These are phyloP conservation scores for Oikopleura vanhoeffeni DNA, from an alignment of 23 tunicate species.

Conservation along the genomic window DNA sequence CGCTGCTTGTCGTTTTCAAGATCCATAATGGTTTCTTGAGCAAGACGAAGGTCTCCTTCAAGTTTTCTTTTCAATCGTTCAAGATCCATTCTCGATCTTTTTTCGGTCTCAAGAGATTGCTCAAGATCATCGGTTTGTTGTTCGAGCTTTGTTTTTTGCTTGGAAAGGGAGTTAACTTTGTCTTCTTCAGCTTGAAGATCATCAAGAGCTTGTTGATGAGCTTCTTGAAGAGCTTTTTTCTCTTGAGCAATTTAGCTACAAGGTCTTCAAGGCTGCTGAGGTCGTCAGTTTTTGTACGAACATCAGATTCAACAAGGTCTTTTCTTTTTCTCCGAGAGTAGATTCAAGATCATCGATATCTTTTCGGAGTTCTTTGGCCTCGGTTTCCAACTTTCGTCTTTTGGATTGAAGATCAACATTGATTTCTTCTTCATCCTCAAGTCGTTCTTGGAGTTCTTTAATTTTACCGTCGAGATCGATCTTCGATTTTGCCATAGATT, in stretches of 20 bases:
- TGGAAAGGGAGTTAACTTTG: too few species aligned
- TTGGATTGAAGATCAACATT: conserved; percentile 32
- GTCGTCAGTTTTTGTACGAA: conserved; percentile 43
- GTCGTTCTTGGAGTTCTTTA: too few species aligned
- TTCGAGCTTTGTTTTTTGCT: conserved; percentile 24
- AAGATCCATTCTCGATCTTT: conserved; percentile 69
- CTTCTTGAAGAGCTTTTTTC: too few species aligned
- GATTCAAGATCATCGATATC: conserved; percentile 79
- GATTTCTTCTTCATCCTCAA: conserved; percentile 66
- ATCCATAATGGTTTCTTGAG: too few species aligned
- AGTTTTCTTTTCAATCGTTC: conserved; percentile 63
- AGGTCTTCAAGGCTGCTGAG: conserved; percentile 48
- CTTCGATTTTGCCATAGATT: conserved; percentile 65
- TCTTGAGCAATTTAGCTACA: conserved; percentile 19
- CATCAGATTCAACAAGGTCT: conserved; percentile 61
- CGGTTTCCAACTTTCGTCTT: not conserved
- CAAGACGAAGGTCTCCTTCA: too few species aligned
- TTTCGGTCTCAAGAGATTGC: conserved; percentile 67
- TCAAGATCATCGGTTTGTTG: conserved; percentile 20
- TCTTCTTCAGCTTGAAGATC: too few species aligned
- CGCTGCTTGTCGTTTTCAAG: too few species aligned
- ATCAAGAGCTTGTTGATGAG: too few species aligned
- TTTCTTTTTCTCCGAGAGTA: conserved; percentile 76
- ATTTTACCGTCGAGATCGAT: conserved; percentile 42
- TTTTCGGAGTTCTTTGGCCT: not conserved